Conservation (phyloP, 2,113 vertebrate species). For the Aleadryas rufinucha region DNA sequence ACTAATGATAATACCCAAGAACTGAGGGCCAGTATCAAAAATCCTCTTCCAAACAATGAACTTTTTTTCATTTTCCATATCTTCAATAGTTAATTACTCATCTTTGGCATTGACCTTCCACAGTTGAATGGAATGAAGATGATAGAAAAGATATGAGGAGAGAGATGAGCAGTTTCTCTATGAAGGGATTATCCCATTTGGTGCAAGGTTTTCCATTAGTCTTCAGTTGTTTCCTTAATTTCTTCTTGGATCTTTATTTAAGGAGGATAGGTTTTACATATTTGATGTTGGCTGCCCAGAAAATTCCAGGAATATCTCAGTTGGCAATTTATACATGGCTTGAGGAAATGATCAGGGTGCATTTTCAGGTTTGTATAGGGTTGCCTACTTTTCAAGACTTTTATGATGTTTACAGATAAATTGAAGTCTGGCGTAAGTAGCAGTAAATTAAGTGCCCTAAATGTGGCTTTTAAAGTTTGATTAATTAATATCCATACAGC, state of each 20-base stretch:
- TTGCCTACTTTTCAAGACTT: neutral
- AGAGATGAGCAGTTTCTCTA: neutral
- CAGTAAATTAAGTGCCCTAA: neutral
- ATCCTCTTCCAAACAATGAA: neutral
- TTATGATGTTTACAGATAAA: neutral
- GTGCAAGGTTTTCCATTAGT: neutral
- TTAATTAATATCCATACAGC: neutral
- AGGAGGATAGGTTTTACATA: neutral
- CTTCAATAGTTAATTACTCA: neutral
- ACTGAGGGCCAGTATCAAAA: neutral
- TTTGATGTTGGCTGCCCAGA: neutral
- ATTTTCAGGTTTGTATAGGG: neutral
- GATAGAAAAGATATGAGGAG: neutral
- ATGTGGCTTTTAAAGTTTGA: neutral
- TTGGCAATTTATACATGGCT: neutral
- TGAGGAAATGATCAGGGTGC: neutral
- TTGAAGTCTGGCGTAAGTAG: neutral
- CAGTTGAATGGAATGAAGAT: neutral
- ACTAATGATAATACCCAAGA: fast-evolving
- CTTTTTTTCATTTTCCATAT: neutral
- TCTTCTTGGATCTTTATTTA: neutral
- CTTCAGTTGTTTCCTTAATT: neutral
- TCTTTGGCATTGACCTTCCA: neutral
- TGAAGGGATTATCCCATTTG: neutral
- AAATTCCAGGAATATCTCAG: neutral